These are phyloP conservation scores for Sardina pilchardus DNA, from an alignment of 2,113 vertebrate species.

Conservation along the genomic window DNA sequence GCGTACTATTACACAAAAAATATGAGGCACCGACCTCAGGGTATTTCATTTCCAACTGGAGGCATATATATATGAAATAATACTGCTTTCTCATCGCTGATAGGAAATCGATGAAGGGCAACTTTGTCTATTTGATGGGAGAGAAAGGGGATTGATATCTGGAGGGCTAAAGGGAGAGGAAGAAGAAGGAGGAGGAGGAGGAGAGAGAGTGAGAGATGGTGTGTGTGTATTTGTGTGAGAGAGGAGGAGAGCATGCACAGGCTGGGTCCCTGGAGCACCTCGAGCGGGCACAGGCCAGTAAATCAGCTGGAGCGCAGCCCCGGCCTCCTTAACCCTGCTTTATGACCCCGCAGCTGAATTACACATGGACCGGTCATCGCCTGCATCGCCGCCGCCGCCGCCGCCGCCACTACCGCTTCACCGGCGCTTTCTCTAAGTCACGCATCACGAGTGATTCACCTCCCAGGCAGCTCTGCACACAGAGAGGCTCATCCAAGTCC, in stretches of 20 bases:
- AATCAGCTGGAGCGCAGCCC: constrained; percentile 31
- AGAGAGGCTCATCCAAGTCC: background rate
- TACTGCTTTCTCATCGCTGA: background rate
- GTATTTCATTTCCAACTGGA: background rate
- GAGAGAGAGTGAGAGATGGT: constrained; percentile 10
- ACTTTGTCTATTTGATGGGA: background rate
- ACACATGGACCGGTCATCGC: background rate
- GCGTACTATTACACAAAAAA: background rate
- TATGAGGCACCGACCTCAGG: background rate
- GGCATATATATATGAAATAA: background rate
- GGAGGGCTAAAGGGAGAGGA: background rate
- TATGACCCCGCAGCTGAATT: constrained; percentile 45
- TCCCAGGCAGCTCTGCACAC: background rate
- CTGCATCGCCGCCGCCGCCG: no score
- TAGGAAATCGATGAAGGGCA: constrained; percentile 8
- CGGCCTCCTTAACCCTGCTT: constrained; percentile 43
- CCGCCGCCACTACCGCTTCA: background rate
- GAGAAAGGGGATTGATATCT: constrained; percentile 3
- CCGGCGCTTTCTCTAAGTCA: background rate
- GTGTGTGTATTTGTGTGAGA: constrained; percentile 2
- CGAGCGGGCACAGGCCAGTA: constrained; percentile 17
- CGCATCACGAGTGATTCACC: background rate
- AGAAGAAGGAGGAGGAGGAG: background rate
- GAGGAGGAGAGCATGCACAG: background rate
- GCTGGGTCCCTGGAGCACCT: background rate